Evolutionary conservation across 2,888 invertebrate species (phyloP), one percentile per base, ranked within the genome.

Genomic region (Schizaphis graminum): DNA sequence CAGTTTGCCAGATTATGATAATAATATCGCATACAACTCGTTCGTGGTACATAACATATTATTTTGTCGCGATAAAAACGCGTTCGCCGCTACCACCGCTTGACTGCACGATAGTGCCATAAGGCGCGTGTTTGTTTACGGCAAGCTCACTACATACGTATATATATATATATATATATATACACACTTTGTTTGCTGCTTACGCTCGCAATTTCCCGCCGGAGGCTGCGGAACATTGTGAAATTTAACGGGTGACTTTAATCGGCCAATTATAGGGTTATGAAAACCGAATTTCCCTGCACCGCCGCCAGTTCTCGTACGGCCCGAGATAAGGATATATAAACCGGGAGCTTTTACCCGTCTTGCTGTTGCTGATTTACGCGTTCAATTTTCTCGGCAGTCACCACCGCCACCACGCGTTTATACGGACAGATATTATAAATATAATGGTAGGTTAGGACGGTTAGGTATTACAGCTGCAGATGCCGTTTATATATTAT

Each of bases 161-260:
- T 5, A 26, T 26, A 89, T 41, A 56, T 41, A 56, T 26, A 56
- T 28, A 44, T 53, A 35, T 11, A 56, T 3, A 41, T 11, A 56
- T 5, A 28, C 24, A 35, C 26, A 56, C 26, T 57, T 10, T 13
- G 41, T 88, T 28, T 57, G 28, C 11, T 77, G 93, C 93, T 93
- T 84, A 84, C 89, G 53, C 77, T n/a, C 56, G 84, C 93, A 47
- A 84, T 93, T 93, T 89, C 56, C 93, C 89, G 47, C 24, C 56
- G 44, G 49, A 28, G 47, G 47, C 85, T 41, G n/a, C 56, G 77
- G 77, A 41, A 8, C 57, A 26, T 47, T 57, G 47, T 92, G 89
- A 93, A 93, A 89, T 84, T 93, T 93, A 89, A 93, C 93, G 89
- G n/a, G 77, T 28, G 53, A 93, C 89, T 93, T 93, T 93, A 89